Percentiles rank a stretch among this genome's conserved stretches.
phyloP scores from a whole-genome alignment of 1,140 invertebrate genomes.

The Philotrypesis tridentata region DNA sequence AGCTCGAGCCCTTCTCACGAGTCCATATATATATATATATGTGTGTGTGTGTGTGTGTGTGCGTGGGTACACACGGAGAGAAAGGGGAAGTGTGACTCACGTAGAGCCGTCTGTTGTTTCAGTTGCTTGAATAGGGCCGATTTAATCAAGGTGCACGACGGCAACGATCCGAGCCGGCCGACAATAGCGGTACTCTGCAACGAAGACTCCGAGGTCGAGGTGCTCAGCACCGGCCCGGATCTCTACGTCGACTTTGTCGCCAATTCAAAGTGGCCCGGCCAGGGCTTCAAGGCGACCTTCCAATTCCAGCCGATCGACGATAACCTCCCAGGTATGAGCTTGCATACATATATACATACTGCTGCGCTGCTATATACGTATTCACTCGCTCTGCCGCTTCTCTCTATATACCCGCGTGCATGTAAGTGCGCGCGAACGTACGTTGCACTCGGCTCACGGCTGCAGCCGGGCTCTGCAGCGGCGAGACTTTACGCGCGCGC shows the following conservation, averaged over 20 bases:
- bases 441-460: not conserved
- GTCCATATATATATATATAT: not conserved
- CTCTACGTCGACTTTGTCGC: conserved; percentile 88
- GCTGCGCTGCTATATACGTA: not conserved
- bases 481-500: not conserved
- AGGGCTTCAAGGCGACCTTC: conserved; percentile 89
- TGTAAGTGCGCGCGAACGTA: too few species aligned
- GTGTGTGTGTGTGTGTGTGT: not conserved
- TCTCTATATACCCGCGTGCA: too few species aligned
- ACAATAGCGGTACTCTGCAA: conserved; percentile 89
- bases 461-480: too few species aligned
- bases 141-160: conserved; percentile 87
- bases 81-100: too few species aligned
- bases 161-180: conserved; percentile 77
- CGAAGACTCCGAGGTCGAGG: conserved; percentile 82
- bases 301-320: conserved; percentile 83
- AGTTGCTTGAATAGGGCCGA: conserved; percentile 88
- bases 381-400: not conserved
- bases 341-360: not conserved
- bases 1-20: too few species aligned
- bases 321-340: conserved; percentile 33
- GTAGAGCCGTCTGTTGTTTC: conserved; percentile 62
- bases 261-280: conserved; percentile 85
- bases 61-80: not conserved
- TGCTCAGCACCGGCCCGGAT: conserved; percentile 86